phyloP scores from a whole-genome alignment of 2,113 vertebrate species.

The Ictalurus furcatus region DNA sequence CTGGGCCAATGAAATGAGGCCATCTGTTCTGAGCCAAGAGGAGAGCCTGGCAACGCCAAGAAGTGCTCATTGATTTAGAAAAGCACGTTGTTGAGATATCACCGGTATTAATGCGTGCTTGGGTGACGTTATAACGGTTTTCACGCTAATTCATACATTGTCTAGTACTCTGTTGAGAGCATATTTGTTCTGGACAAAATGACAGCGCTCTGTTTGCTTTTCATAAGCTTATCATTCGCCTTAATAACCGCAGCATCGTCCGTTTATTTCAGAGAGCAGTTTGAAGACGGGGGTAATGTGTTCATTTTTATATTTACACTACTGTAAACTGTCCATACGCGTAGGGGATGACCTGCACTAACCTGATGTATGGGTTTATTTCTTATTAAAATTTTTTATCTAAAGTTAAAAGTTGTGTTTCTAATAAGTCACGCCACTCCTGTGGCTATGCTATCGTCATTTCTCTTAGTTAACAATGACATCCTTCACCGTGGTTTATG shows the following conservation, averaged over 20 bases:
- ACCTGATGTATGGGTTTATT: not conserved
- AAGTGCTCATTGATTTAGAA: slow-evolving; percentile 40
- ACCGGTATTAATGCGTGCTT: not conserved
- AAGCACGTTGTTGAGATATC: slow-evolving; percentile 33
- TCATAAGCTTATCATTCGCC: slow-evolving; percentile 64
- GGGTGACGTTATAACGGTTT: not conserved
- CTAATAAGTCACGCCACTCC: not conserved
- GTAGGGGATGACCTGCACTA: not conserved
- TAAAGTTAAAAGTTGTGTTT: not conserved
- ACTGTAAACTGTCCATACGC: not conserved
- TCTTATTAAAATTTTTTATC: not conserved
- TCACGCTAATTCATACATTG: not conserved
- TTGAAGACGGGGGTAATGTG: slow-evolving; percentile 78
- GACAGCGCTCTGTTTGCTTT: slow-evolving; percentile 67
- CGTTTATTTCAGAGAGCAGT: slow-evolving; percentile 80
- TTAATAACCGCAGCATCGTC: slow-evolving; percentile 67
- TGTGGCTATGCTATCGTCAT: not conserved
- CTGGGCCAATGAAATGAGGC: slow-evolving; percentile 71
- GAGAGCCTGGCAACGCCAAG: slow-evolving; percentile 50
- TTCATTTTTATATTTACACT: not conserved
- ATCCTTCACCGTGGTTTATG: not conserved
- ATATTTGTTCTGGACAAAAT: slow-evolving; percentile 49
- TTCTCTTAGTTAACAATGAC: not conserved
- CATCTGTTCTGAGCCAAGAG: slow-evolving; percentile 79
- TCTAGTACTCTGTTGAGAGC: not conserved